These are phyloP conservation scores for Smithornis capensis DNA, from an alignment of 2,113 vertebrate genomes.

Conservation along the genomic window DNA sequence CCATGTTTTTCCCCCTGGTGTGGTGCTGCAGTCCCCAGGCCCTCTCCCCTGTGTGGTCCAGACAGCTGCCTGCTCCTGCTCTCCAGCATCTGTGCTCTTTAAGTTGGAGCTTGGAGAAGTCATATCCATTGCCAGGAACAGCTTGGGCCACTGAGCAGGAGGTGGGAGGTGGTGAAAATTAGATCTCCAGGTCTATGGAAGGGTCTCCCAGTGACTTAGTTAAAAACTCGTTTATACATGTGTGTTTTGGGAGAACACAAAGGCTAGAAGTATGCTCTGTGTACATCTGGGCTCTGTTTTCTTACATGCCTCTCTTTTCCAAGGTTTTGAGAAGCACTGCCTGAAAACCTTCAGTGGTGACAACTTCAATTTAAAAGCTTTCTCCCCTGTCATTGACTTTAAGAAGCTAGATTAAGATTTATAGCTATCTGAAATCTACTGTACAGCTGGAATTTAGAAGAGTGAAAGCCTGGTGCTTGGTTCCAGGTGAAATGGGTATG, in stretches of 20 bases:
- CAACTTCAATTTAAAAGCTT: conserved; percentile 5
- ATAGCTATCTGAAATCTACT: not conserved
- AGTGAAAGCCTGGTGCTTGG: not conserved
- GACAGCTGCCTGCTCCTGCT: not conserved
- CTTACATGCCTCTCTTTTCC: not conserved
- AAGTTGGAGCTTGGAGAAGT: not conserved
- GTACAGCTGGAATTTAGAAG: not conserved
- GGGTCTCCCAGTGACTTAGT: not conserved
- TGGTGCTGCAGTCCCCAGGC: not conserved
- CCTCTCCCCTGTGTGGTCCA: not conserved
- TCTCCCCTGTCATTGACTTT: not conserved
- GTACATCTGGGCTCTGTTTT: not conserved
- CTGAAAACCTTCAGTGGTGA: not conserved
- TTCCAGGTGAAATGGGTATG: not conserved
- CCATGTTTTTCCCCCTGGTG: rapidly evolving
- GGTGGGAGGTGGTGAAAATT: not conserved
- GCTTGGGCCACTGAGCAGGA: not conserved
- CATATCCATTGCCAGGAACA: not conserved
- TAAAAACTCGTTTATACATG: not conserved
- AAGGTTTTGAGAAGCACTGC: not conserved
- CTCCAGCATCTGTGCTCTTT: not conserved
- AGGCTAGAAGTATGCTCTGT: not conserved
- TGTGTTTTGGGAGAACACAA: not conserved
- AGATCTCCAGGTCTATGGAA: not conserved
- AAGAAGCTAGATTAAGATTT: not conserved